Percentiles rank a stretch among this genome's conserved stretches.
Evolutionary conservation across 2,113 vertebrate species (phyloP).

Genomic region (Struthidea cinerea): DNA sequence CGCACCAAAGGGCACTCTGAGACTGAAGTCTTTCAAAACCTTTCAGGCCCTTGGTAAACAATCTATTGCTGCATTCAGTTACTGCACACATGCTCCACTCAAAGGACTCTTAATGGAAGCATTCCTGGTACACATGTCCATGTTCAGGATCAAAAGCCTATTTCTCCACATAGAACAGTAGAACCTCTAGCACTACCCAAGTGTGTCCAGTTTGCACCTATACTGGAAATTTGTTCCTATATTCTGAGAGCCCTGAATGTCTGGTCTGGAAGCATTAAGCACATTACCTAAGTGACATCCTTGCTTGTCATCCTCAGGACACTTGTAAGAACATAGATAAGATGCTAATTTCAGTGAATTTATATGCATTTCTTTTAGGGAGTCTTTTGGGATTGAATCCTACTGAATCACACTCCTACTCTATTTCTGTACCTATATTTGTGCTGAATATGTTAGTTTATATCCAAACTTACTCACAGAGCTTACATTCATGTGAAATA

Average conservation of each 20-base stretch:
- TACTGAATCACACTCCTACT: neutral
- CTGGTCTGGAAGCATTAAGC: neutral
- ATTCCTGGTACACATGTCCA: neutral
- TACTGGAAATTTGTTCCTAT: neutral
- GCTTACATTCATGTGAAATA: neutral
- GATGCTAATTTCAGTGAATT: neutral
- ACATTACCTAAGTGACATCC: neutral
- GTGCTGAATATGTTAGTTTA: neutral
- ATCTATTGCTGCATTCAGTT: neutral
- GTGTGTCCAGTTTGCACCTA: neutral
- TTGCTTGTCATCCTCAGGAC: neutral
- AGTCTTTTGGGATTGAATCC: neutral
- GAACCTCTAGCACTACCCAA: neutral
- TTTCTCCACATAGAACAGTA: neutral
- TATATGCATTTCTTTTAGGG: neutral
- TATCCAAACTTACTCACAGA: neutral
- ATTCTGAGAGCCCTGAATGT: neutral
- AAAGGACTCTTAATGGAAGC: neutral
- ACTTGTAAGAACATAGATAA: neutral
- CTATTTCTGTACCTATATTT: neutral
- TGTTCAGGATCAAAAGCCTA: neutral
- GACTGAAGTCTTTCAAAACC: neutral
- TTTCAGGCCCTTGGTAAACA: neutral
- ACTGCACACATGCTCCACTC: neutral
- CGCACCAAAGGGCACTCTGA: neutral